phyloP scores from a whole-genome alignment of 2,113 vertebrate genomes.

The Neoarius graeffei region DNA sequence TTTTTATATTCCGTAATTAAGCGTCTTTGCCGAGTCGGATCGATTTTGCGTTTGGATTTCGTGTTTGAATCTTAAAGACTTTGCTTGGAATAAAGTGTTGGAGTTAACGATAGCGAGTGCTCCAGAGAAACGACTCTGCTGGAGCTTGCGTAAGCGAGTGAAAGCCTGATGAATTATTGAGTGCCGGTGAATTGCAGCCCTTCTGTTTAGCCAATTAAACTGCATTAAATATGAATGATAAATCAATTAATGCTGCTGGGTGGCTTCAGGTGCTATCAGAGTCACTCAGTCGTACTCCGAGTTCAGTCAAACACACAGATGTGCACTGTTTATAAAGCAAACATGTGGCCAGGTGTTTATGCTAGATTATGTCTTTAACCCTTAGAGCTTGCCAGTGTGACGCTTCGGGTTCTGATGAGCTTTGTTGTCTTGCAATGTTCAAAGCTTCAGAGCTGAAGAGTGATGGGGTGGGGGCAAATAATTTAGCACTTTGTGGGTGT shows the following conservation, averaged over 20 bases:
- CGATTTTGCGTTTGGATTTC: background rate
- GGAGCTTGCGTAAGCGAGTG: conserved; percentile 56
- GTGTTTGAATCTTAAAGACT: background rate
- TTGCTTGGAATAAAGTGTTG: background rate
- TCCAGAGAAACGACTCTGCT: conserved; percentile 25
- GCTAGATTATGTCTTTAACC: background rate
- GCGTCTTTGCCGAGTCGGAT: background rate
- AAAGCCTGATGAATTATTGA: conserved; percentile 63
- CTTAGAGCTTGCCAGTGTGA: background rate
- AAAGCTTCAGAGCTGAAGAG: background rate
- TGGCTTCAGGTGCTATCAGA: conserved; percentile 49
- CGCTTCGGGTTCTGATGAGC: background rate
- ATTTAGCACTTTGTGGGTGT: background rate
- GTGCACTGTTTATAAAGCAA: conserved; percentile 15
- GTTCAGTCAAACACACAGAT: conserved; percentile 22
- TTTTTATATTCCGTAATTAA: background rate
- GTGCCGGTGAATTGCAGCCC: conserved; percentile 59
- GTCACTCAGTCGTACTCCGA: conserved; percentile 17
- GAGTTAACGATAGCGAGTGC: background rate
- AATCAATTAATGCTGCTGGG: conserved; percentile 59
- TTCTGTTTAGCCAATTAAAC: conserved; percentile 70
- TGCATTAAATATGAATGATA: conserved; percentile 70
- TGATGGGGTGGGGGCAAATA: too few species aligned
- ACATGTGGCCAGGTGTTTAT: background rate
- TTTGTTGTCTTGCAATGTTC: background rate